Percentiles rank a stretch among this genome's conserved stretches.
Conservation (phyloP, 2,797 vertebrate genomes). For the Propithecus perrieri region DNA sequence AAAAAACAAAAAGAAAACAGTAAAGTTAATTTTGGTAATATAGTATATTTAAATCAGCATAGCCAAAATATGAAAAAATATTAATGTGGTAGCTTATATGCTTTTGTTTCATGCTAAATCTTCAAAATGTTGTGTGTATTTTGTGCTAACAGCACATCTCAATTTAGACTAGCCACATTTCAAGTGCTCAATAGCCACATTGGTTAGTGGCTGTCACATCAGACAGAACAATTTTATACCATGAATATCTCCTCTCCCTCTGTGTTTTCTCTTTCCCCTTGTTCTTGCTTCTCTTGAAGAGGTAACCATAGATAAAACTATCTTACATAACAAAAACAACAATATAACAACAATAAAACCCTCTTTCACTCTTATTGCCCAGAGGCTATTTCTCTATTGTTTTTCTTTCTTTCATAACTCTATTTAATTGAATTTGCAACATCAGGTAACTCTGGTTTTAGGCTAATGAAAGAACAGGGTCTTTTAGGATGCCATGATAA, state of each 20-base stretch:
- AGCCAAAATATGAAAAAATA: neutral
- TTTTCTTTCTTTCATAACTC: neutral
- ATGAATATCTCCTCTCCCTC: neutral
- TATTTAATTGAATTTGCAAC: conserved; percentile 10
- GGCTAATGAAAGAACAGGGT: neutral
- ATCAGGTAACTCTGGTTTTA: neutral
- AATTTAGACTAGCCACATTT: neutral
- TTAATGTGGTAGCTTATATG: neutral
- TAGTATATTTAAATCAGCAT: conserved; percentile 6
- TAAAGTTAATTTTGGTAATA: neutral
- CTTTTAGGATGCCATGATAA: neutral
- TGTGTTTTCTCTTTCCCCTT: neutral
- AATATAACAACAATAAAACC: neutral
- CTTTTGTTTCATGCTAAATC: neutral
- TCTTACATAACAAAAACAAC: neutral
- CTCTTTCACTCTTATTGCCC: neutral
- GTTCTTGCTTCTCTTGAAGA: neutral
- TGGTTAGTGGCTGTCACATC: neutral
- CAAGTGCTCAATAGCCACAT: neutral
- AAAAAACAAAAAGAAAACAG: neutral
- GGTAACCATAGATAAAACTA: neutral
- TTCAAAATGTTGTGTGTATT: neutral
- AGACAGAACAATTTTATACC: neutral
- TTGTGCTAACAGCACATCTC: neutral
- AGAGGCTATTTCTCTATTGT: neutral